These are phyloP conservation scores for Scaptomyza pallida DNA, from an alignment of 1,140 invertebrate species.

Conservation along the genomic window DNA sequence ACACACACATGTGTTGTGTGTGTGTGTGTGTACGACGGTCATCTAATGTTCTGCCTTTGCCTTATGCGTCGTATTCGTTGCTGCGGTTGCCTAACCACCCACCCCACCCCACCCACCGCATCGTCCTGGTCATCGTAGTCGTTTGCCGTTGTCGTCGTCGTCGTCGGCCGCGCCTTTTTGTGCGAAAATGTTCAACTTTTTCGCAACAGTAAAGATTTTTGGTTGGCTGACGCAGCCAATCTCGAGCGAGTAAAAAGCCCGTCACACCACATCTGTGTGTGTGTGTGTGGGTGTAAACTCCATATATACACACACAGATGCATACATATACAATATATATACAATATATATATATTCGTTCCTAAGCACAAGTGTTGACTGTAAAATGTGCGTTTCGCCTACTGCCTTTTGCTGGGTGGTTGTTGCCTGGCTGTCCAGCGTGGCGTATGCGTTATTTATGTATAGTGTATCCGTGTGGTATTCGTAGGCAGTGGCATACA, in stretches of 20 bases:
- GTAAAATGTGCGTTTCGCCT: constrained; percentile 39
- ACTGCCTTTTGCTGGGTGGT: constrained; percentile 13
- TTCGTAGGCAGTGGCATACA: constrained; percentile 10
- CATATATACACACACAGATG: constrained; percentile 36
- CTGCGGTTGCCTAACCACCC: constrained; percentile 23
- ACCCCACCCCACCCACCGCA: constrained; percentile 20
- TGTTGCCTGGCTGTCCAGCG: constrained; percentile 23
- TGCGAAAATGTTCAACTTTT: constrained; percentile 81
- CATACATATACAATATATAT: constrained; percentile 2
- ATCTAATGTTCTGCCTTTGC: constrained; percentile 44
- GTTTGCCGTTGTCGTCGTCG: constrained; percentile 17
- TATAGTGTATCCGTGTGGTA: constrained; percentile 44
- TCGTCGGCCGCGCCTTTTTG: constrained; percentile 74
- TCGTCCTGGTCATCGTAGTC: constrained; percentile 25
- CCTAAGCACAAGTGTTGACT: constrained; percentile 50
- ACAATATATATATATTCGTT: constrained; percentile 32
- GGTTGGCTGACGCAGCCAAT: constrained; percentile 81
- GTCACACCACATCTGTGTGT: constrained; percentile 43
- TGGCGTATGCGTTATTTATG: constrained; percentile 71
- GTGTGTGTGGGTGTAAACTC: constrained; percentile 42
- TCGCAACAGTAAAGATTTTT: constrained; percentile 83
- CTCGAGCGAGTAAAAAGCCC: constrained; percentile 60
- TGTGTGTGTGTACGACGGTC: constrained; percentile 22
- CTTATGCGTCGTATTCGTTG: constrained; percentile 46
- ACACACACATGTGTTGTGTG: no score